Base-by-base conservation (phyloP, 2,113 vertebrate genomes). In the Vimba vimba region DNA sequence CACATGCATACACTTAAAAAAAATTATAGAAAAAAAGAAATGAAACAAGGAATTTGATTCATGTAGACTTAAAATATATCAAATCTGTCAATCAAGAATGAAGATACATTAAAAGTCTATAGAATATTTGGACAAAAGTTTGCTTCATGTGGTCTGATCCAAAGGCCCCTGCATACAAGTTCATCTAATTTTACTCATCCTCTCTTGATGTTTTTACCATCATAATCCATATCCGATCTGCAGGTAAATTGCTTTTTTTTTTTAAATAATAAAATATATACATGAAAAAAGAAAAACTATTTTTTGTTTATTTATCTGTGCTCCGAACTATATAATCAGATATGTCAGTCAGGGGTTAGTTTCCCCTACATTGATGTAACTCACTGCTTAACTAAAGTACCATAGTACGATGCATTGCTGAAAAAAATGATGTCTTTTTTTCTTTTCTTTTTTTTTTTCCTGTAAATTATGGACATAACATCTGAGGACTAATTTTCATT, bases 41-140 rank as follows among this genome's bases (percentile, higher is more conserved):
- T 83, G 6, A 79, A 73, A 79, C 25, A 27, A 79, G 55, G 55
- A 52, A 55, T 60, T 84, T 79, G 64, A 79, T 79, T 86, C 43
- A 52, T 84, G 86, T 50, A 23, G 69, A 80, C 59, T 6, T 68
- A 79, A 79, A 87, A 68, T 79, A 84, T 87, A 79, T 87, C 80
- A 84, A 79, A 79, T 23, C 66, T 73, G 86, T 79, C 86, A 87
- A 50, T 87, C 75, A 87, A 25, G 81, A 17, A 50, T 80, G 68
- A 52, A 74, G 68, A 27, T 87, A 55, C n/a, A 84, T 84, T 84
- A 74, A 87, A 84, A 39, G 55, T 84, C 59, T 80, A 74, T 64
- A n/a, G 23, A 73, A 74, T 79, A 82, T 86, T 52, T 86, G 69
- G 79, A 27, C 33, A 73, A 71, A 79, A n/a, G 13, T 79, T 43